Evolutionary conservation across 2,113 vertebrate species (phyloP).

Genomic region (Gallinago media): DNA sequence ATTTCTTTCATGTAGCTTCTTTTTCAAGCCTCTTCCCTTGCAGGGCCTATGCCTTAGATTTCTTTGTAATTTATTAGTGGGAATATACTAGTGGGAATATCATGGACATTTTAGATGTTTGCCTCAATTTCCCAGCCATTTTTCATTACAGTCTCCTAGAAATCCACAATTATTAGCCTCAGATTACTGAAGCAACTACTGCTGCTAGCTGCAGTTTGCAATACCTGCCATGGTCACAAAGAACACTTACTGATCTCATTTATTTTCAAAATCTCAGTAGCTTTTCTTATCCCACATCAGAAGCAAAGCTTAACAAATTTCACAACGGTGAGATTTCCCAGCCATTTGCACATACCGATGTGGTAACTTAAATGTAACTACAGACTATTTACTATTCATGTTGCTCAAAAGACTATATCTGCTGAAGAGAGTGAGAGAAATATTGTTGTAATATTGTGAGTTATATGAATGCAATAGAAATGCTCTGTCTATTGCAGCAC

Average conservation of each 20-base stretch:
- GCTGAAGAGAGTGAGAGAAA: background rate
- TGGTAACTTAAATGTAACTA: background rate
- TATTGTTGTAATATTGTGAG: background rate
- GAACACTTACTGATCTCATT: background rate
- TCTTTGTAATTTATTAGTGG: background rate
- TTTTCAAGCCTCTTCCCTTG: background rate
- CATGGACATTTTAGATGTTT: background rate
- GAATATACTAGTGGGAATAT: background rate
- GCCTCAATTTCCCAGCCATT: background rate
- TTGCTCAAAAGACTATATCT: background rate
- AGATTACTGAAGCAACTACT: background rate
- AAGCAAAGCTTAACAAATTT: background rate
- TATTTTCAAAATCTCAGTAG: background rate
- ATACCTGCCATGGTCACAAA: background rate
- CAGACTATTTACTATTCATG: background rate
- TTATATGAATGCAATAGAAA: background rate
- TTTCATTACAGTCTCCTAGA: background rate
- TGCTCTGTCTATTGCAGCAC: background rate
- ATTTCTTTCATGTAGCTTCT: background rate
- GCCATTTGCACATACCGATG: background rate
- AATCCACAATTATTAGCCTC: background rate
- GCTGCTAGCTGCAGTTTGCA: background rate
- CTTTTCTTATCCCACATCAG: background rate
- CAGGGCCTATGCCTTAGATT: background rate
- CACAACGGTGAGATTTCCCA: background rate